Conservation (phyloP, 2,888 invertebrate genomes). For the Drosophila subquinaria region DNA sequence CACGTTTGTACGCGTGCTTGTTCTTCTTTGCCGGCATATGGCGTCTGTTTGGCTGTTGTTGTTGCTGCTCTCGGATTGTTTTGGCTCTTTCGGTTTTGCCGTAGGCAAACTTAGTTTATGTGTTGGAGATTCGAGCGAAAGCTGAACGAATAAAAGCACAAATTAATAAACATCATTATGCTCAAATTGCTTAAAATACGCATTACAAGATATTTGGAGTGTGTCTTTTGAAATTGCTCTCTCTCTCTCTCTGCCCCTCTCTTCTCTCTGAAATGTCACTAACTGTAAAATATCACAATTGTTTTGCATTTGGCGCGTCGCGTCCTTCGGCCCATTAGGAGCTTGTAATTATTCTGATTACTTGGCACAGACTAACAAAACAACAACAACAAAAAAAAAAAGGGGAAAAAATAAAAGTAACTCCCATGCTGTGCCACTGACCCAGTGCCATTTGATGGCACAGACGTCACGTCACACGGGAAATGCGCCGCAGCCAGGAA, state of each 20-base stretch:
- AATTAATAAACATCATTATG: slow-evolving; percentile 49
- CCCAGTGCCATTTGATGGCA: slow-evolving; percentile 73
- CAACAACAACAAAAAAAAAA: slow-evolving; percentile 11
- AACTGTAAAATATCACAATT: slow-evolving; percentile 53
- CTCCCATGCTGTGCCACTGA: slow-evolving; percentile 72
- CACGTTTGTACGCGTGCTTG: slow-evolving; percentile 11
- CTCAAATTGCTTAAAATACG: slow-evolving; percentile 45
- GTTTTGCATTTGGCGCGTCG: slow-evolving; percentile 53
- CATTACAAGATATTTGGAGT: slow-evolving; percentile 27
- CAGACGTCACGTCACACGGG: slow-evolving; percentile 70
- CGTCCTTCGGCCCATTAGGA: slow-evolving; percentile 69
- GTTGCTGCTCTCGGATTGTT: slow-evolving; percentile 27
- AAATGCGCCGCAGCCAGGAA: slow-evolving; percentile 72
- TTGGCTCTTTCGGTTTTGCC: slow-evolving; percentile 13
- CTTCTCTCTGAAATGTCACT: not conserved
- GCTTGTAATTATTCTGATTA: slow-evolving; percentile 77
- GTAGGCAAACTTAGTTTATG: slow-evolving; percentile 2
- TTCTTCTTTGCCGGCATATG: slow-evolving; percentile 70
- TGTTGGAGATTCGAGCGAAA: not conserved
- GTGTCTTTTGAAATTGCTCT: slow-evolving; percentile 2
- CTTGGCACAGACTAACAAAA: slow-evolving; percentile 57
- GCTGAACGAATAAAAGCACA: slow-evolving; percentile 27
- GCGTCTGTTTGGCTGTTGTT: slow-evolving; percentile 46
- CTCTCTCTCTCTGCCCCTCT: not conserved
- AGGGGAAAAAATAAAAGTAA: slow-evolving; percentile 28